Evolutionary conservation across 2,113 vertebrate species (phyloP).

Genomic region (Atractosteus spatula): DNA sequence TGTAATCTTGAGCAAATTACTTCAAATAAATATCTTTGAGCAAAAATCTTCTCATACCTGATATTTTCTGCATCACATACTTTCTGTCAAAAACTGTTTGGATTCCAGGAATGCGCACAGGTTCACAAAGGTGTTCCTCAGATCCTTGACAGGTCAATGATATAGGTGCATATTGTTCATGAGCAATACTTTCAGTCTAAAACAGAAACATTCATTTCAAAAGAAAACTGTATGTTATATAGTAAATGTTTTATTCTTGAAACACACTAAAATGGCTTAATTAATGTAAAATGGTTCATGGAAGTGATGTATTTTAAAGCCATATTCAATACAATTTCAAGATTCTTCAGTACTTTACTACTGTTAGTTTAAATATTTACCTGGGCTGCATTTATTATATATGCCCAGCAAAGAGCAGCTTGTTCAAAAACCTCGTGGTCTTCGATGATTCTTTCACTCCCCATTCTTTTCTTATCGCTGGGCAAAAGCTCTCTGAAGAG

Average conservation of each 20-base stretch:
- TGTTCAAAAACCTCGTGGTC: slow-evolving; percentile 54
- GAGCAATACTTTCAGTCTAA: slow-evolving; percentile 27
- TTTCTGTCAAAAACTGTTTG: slow-evolving; percentile 39
- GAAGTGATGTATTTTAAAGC: neutral
- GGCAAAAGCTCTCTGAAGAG: slow-evolving; percentile 57
- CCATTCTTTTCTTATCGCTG: slow-evolving; percentile 11
- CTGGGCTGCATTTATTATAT: slow-evolving; percentile 29
- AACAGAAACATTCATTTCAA: slow-evolving; percentile 3
- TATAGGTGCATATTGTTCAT: slow-evolving; percentile 39
- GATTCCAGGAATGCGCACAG: slow-evolving; percentile 46
- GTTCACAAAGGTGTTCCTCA: slow-evolving; percentile 40
- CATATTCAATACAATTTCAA: neutral
- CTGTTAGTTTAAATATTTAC: slow-evolving; percentile 21
- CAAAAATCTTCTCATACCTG: slow-evolving; percentile 24
- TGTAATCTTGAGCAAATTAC: too few species aligned
- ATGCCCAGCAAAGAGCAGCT: slow-evolving; percentile 50
- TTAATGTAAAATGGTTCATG: too few species aligned
- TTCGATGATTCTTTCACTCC: slow-evolving; percentile 21
- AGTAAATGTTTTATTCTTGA: neutral
- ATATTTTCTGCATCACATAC: slow-evolving; percentile 41
- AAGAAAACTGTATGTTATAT: too few species aligned
- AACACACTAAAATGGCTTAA: neutral
- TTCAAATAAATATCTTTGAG: too few species aligned
- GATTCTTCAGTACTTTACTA: neutral
- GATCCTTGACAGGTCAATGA: slow-evolving; percentile 25